Evolutionary conservation across 2,888 invertebrate genomes (phyloP), one percentile per base, ranked within the genome.

Genomic region (Spisula subtruncata): DNA sequence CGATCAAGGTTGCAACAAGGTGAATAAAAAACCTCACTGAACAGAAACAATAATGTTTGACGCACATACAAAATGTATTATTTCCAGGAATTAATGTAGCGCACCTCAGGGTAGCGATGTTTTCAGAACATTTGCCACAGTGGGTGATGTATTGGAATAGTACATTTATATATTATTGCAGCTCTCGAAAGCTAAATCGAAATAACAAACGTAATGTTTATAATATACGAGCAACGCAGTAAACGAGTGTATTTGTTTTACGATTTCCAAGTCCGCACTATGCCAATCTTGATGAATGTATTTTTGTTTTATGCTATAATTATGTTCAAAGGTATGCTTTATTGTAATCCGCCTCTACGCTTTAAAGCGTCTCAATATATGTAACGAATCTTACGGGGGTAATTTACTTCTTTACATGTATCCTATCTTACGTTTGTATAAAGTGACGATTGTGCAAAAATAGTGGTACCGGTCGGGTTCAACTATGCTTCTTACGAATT

Each of bases 31-130:
- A 51, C 5, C 41, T 41, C 51, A 51, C 51, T n/a, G n/a, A 51
- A 16, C 51, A 51, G 51, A 51, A 51, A 25, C 60, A 66, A 66
- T 66, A 20, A 25, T 25, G 60, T 66, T 66, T 25, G 25, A 25
- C 60, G 25, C 60, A 66, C 60, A 66, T 66, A n/a, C n/a, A n/a
- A n/a, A n/a, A n/a, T n/a, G n/a, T n/a, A 25, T 66, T 66, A n/a
- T n/a, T 66, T 66, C 20, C 25, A 51, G 16, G 60, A 25, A 25
- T 25, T 6, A 66, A 25, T 4, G 25, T 66, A 10, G 10, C 6
- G 20, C 60, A 66, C 25, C 10, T 25, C 1, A 8, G n/a, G 25
- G n/a, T 66, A 51, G 51, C 12, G 51, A 16, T 66, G 12, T 54
- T 18, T 56, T 56, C 56, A 18, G n/a, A 66, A 66, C 25, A 66